phyloP scores from a whole-genome alignment of 2,888 invertebrate genomes.

The Exocentrus adspersus region DNA sequence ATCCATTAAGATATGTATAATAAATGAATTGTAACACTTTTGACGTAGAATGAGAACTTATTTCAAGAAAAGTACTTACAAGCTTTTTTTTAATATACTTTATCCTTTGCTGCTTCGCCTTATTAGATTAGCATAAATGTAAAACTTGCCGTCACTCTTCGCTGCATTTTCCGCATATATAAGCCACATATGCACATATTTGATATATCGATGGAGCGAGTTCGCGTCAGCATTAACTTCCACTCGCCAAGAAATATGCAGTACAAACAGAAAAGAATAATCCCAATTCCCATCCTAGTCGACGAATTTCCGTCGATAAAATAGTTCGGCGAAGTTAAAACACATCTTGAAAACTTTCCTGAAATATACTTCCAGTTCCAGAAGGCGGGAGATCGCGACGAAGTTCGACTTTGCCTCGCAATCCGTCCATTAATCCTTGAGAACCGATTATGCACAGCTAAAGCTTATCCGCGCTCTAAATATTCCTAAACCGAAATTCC shows the following conservation, averaged over 20 bases:
- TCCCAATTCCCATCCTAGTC: neutral
- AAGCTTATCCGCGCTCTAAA: neutral
- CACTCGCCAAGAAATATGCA: neutral
- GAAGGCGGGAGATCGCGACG: constrained; percentile 1
- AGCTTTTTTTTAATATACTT: too few relatives aligned
- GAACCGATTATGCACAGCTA: neutral
- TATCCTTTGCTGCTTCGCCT: too few relatives aligned
- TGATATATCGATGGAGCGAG: neutral
- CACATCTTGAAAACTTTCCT: constrained; percentile 14
- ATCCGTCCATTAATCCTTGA: neutral
- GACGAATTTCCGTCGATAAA: neutral
- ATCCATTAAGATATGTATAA: constrained; percentile 25
- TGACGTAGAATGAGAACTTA: too few relatives aligned
- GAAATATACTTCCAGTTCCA: constrained; percentile 12
- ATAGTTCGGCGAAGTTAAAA: constrained; percentile 10
- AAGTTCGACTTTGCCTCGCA: neutral
- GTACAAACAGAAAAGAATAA: neutral
- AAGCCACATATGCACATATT: neutral
- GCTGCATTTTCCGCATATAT: neutral
- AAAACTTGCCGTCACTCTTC: neutral
- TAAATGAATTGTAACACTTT: too few relatives aligned
- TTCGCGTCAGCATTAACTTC: neutral
- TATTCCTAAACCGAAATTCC: neutral
- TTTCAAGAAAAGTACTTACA: too few relatives aligned
- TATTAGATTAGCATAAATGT: too few relatives aligned